Base-by-base conservation (phyloP, 2,888 invertebrate species). In the Blastobasis adustella region DNA sequence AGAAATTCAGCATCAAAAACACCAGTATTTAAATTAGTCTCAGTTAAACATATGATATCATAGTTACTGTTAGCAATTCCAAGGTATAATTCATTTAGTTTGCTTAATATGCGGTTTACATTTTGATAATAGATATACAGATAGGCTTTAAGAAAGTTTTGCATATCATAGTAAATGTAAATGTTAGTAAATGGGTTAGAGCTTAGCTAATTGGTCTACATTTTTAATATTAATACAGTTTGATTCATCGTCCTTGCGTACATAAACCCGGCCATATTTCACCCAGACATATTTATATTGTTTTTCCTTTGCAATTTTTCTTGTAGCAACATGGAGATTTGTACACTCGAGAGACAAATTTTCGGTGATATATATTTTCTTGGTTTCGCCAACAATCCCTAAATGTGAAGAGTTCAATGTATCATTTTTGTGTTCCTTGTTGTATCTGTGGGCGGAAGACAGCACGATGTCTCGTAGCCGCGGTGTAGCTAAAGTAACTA, bases 381-480 rank as follows among this genome's bases (percentile, higher is more conserved):
- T 5, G 4, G 37, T 49, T 23, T 54, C 52, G 3, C 58, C 56
- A 9, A 46, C 4, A 2, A 57, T 10, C 2, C 55, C 57, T 7
- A 54, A 6, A 8, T 51, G 49, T 5, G 43, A 37, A 4, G 55
- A 45, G 43, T 50, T 54, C 7, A 61, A 41, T 23, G 45, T 45
- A 5, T 49, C 36, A 6, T 44, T 44, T 1, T 47, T 9, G 10
- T 58, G 47, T 6, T 46, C 43, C 42, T 58, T 59, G 39, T 61
- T 61, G 50, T 44, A 59, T 5, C 59, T 47, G 8, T 49, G 42
- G 3, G 49, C 52, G 6, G 54, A 38, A 8, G 61, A 59, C 6
- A 61, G n/a, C 0, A 61, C 2, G n/a, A 9, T n/a, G 42, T 61
- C 61, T 3, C 61, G 55, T 5, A 50, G 41, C 10, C 52, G 49